These are phyloP conservation scores for Calvadosia cruxmelitensis DNA, from an alignment of 30 jellyfish, hydroid and myxozoan genomes.

Conservation along the genomic window DNA sequence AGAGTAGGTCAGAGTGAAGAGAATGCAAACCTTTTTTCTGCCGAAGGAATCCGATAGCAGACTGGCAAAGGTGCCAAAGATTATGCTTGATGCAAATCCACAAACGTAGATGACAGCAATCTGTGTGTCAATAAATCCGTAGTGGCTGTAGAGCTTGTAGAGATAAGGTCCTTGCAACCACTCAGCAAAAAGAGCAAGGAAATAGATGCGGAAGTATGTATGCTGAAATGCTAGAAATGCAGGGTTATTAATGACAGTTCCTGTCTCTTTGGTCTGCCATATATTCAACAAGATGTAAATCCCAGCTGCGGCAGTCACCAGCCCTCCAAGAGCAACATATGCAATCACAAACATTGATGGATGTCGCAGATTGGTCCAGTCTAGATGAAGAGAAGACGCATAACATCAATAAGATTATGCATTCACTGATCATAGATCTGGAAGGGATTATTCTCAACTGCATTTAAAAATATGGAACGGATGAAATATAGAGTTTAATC, in stretches of 20 bases:
- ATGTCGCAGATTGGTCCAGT: too few relatives aligned
- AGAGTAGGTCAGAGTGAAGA: conserved; percentile 72
- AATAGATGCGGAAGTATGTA: conserved; percentile 52
- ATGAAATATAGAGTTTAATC: too few relatives aligned
- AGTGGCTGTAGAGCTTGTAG: conserved; percentile 60
- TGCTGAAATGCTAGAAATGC: conserved; percentile 62
- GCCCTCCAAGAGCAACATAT: conserved; percentile 23
- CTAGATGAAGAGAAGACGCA: too few relatives aligned
- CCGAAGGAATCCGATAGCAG: conserved; percentile 76
- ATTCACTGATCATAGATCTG: too few relatives aligned
- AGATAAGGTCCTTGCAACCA: conserved; percentile 98
- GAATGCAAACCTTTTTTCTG: conserved; percentile 65
- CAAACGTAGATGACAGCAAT: conserved; percentile 85
- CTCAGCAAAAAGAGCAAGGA: conserved; percentile 89
- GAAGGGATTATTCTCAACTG: too few relatives aligned
- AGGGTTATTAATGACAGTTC: conserved; percentile 59
- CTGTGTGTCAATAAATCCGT: conserved; percentile 87
- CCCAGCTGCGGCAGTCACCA: conserved; percentile 26
- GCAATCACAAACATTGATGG: conserved; percentile 82
- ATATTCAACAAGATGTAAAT: conserved; percentile 19
- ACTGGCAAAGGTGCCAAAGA: conserved; percentile 87
- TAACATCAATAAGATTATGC: too few relatives aligned
- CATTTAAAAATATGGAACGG: too few relatives aligned
- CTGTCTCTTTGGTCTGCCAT: conserved; percentile 11
- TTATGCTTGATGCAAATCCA: conserved; percentile 87